Evolutionary conservation across 2,113 vertebrate genomes (phyloP).

Genomic region (Empidonax alnorum): DNA sequence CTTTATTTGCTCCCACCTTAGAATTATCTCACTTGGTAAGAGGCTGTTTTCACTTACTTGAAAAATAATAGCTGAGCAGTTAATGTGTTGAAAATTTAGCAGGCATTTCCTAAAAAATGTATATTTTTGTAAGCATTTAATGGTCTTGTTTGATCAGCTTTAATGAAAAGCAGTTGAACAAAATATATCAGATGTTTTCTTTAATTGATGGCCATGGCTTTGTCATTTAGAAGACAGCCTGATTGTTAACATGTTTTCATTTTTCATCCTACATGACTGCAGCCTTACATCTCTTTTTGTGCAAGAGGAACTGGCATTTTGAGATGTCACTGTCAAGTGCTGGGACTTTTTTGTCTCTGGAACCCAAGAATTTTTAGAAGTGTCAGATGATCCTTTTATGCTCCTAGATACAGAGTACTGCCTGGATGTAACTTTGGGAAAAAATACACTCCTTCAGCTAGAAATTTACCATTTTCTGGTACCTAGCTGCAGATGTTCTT

Average conservation of each 20-base stretch:
- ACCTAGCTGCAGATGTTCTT: background rate
- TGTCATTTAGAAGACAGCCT: background rate
- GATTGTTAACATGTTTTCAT: background rate
- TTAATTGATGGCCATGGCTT: background rate
- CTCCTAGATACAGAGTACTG: background rate
- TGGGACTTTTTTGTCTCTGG: background rate
- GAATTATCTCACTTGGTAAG: background rate
- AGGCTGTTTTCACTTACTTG: background rate
- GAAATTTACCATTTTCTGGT: background rate
- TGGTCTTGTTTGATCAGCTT: background rate
- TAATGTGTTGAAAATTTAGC: background rate
- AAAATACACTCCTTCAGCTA: background rate
- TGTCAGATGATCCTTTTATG: background rate
- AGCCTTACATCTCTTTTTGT: background rate
- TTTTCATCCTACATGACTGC: background rate
- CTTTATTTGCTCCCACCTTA: background rate
- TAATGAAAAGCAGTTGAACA: slow-evolving; percentile 6
- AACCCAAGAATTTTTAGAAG: background rate
- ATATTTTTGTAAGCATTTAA: background rate
- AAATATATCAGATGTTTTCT: background rate
- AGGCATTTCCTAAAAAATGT: background rate
- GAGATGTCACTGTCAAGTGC: background rate
- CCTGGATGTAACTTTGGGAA: background rate
- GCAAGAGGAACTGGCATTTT: background rate
- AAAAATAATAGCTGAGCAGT: background rate